Base-by-base conservation (phyloP, 2,113 vertebrate genomes). In the Pelecanus crispus region DNA sequence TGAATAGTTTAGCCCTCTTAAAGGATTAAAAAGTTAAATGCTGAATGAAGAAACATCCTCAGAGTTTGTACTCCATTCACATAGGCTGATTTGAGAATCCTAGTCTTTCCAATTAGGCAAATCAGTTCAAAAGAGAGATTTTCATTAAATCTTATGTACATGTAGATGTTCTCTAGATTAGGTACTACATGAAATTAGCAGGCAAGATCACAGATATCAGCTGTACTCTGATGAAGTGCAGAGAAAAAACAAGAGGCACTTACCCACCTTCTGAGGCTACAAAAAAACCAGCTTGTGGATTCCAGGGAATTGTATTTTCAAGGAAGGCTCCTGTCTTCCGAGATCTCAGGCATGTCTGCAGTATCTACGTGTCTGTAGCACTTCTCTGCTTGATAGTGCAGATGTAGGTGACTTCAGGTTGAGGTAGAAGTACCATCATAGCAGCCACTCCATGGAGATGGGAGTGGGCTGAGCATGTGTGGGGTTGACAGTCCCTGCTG, bases 401-500 rank as follows among this genome's bases (percentile, higher is more conserved):
- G 68, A 10, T 4, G 5, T 5, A 14, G 61, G 12, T 74, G 47
- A 45, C 47, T 62, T 66, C 10, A 36, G n/a, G 20, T 40, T 71
- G 52, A 36, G 20, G 9, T 38, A 42, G n/a, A 70, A 19, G 8
- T 38, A 26, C 19, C 31, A 4, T 45, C 10, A 1, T n/a, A 58
- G 20, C 5, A 31, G 24, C 24, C 44, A 34, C 11, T 12, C 28
- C 25, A 3, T 34, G 34, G 53, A 68, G 31, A 32, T 28, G 40
- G 49, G n/a, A 1, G 0, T 53, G 78, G 28, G 21, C 62, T 68
- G 32, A 81, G 24, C 7, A 0, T 6, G 1, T n/a, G 40, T 4
- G 10, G 29, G 32, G 5, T 32, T 63, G 38, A 16, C 7, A 72
- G 28, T 42, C 32, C 10, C 53, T 34, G n/a, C 45, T 59, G 81